Evolutionary conservation across 2,888 invertebrate genomes (phyloP), one percentile per base, ranked within the genome.

Genomic region (Apamea crenata): DNA sequence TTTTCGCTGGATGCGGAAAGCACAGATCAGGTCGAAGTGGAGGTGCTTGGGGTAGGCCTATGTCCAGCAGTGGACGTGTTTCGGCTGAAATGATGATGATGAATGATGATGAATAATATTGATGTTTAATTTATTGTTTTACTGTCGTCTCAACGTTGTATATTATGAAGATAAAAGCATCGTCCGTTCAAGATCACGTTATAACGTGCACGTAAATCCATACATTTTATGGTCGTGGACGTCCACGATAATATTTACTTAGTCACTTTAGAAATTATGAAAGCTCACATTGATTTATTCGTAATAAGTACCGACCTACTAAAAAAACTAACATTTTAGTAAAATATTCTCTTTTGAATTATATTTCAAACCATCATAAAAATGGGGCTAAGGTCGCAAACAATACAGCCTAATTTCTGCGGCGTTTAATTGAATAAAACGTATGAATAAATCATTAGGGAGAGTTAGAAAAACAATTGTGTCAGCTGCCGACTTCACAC

Each of bases 401-500:
- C 56, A 47, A 73, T 32, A 76, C 10, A 70, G 47, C 5, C 40
- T 63, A 2, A 69, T 72, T 80, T 77, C 44, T 47, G 16, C 5
- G n/a, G 67, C n/a, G 18, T n/a, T 56, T 61, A 67, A 72, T 78
- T 78, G 1, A 75, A 61, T 75, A 21, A 66, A 77, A 63, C 59
- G 1, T 77, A 14, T 40, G 14, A 59, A 21, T 63, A 36, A 44
- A 73, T 66, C 10, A 77, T 25, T 79, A 73, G 63, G 18, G 8
- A 32, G 75, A 21, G 44, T 67, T 75, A 65, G n/a, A 47, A 72
- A 81, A 78, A 72, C 61, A 78, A 78, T 78, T 29, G 76, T 72
- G 69, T 25, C 78, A 85, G 50, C 50, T 83, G 80, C 7, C 59
- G 14, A 6, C n/a, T 79, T 81, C 74, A 32, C 81, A 87, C 61